phyloP scores from a whole-genome alignment of 2,797 vertebrate species.

The Malacoctenus gilli region DNA sequence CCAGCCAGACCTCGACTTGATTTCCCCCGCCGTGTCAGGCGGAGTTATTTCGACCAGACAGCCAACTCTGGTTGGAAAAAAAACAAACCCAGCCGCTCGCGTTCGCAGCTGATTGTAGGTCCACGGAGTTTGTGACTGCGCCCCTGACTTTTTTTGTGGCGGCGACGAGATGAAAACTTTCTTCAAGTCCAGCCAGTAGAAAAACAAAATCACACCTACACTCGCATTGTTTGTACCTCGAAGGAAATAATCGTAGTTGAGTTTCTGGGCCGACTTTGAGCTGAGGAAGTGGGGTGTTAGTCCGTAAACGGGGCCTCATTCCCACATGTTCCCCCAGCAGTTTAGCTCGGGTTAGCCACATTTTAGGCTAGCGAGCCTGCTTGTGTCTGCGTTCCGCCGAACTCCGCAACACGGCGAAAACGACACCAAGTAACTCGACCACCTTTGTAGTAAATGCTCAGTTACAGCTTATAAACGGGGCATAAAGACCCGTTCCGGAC shows the following conservation, averaged over 20 bases:
- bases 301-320: slow-evolving; percentile 36
- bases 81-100: no score
- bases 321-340: slow-evolving; percentile 61
- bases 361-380: slow-evolving; percentile 66
- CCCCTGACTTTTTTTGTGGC: slow-evolving; percentile 42
- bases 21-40: neutral
- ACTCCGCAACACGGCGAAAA: slow-evolving; percentile 41
- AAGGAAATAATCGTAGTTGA: rapidly evolving
- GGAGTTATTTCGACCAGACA: no score
- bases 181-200: slow-evolving; percentile 8
- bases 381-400: slow-evolving; percentile 47
- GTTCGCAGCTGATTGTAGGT: no score
- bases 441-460: neutral
- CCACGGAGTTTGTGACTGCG: neutral
- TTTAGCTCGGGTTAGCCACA: slow-evolving; percentile 73
- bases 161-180: slow-evolving; percentile 69
- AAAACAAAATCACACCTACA: neutral
- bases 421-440: slow-evolving; percentile 11
- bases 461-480: rapidly evolving
- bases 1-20: slow-evolving; percentile 24
- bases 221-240: rapidly evolving
- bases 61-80: no score
- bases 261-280: neutral
- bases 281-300: neutral
- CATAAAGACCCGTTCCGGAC: neutral